Base-by-base conservation (phyloP, 2,888 invertebrate genomes). In the Thereva nobilitata region DNA sequence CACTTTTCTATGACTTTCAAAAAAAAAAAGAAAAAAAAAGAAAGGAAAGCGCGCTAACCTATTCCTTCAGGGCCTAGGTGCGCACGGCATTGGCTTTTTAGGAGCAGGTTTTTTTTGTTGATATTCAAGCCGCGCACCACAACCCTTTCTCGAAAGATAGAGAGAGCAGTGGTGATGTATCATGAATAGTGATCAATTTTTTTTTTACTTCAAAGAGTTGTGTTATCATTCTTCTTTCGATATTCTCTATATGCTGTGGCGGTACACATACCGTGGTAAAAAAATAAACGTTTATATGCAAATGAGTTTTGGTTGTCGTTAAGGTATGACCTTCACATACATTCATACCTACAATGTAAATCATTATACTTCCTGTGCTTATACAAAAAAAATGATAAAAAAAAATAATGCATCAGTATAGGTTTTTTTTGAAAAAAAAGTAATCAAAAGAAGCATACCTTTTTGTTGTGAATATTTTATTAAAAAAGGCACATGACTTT, bases 281-380 rank as follows among this genome's bases (percentile, higher is more conserved):
- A 23, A 23, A 23, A 23, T 23, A 23, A 23, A 23, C 57, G 57
- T 49, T 61, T 40, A 61, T 61, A 61, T 50, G 61, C 50, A 61
- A 61, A 61, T 61, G 61, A 61, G 61, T 23, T 50, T 23, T 50
- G 50, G 50, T n/a, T 45, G 57, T 37, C 45, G 34, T 4, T 5
- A 41, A 38, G 38, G 40, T 61, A 42, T 61, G 50, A 61, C 61
- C 61, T 61, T 61, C 61, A 61, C 61, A 61, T 50, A 61, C 61
- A 61, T 61, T 50, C 50, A 37, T 35, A 61, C 9, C 40, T 41
- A 23, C 23, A 23, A 23, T 23, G 23, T 23, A 23, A 23, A 23
- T 23, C 23, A 23, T 23, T 40, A 50, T 38, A 61, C 50, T 61
- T 61, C 61, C 61, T 61, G 61, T 50, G 50, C 40, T 23, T 10